Base-by-base conservation (phyloP, 1,140 invertebrate species). In the Ridgeia piscesae region DNA sequence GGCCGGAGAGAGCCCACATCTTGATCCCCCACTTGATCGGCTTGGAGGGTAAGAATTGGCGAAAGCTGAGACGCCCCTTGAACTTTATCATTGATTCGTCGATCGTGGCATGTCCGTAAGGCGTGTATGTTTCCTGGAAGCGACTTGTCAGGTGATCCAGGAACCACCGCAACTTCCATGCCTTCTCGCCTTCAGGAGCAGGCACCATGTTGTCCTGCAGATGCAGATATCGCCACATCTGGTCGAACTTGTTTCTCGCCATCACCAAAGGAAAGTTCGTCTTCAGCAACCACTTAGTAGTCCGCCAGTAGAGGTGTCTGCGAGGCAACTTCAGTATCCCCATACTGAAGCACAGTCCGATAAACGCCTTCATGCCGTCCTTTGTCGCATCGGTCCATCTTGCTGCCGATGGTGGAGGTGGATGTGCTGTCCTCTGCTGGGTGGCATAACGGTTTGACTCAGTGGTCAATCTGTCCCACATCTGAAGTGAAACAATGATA, bases 1-100 rank as follows among this genome's bases (percentile, higher is more conserved):
- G 93, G 27, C 91, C 93, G 92, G 50, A 93, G n/a, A 92, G 90
- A 31, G 50, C 90, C 93, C 93, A 93, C 77, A 93, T 91, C 35
- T 93, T 93, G 0, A 93, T 91, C 48, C 92, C 77, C 6, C 91
- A 93, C 33, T 92, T 93, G 34, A 91, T 93, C 0, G 92, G 93
- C 34, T 93, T 93, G 8, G 89, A 34, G 33, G 93, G 93, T 4
- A 93, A 89, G 33, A 93, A 93, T 35, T 93, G 93, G 17, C 89
- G 77, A 35, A 93, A 93, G 11, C 90, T 35, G 1, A 93, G 35
- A 0, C 93, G 33, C 17, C 93, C 92, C 88, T 92, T 92, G 50
- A 92, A 93, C 27, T 42, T 90, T 31, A 93, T 93, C 92, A 93
- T 93, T 1, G 91, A 91, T 91, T 93, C 92, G 92, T 93, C 93